These are phyloP conservation scores for Nannospalax galili DNA, from an alignment of 2,113 vertebrate genomes.

Conservation along the genomic window DNA sequence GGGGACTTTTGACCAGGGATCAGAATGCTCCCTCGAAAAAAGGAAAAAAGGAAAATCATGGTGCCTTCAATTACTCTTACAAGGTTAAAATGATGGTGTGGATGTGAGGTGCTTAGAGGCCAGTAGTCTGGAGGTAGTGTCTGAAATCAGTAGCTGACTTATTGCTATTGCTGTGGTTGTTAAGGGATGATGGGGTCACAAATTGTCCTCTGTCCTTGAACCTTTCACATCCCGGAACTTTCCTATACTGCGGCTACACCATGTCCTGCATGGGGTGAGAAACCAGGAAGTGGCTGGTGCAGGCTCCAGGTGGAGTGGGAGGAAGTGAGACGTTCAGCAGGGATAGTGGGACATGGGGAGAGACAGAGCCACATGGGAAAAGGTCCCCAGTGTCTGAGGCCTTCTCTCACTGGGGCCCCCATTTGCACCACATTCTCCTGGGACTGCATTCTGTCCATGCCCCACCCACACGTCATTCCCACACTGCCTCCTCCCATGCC, in stretches of 20 bases:
- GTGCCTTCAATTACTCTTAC: background rate
- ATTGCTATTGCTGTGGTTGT: background rate
- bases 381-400: background rate
- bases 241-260: background rate
- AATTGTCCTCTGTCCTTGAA: background rate
- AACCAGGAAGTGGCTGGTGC: slow-evolving; percentile 80
- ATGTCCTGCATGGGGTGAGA: slow-evolving; percentile 31
- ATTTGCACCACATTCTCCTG: slow-evolving; percentile 83
- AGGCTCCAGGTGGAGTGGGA: slow-evolving; percentile 28
- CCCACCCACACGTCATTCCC: background rate
- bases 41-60: background rate
- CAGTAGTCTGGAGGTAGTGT: background rate
- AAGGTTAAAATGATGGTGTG: background rate
- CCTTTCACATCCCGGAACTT: background rate
- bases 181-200: background rate
- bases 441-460: slow-evolving; percentile 61
- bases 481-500: fast-evolving
- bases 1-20: background rate
- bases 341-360: background rate
- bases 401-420: background rate
- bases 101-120: background rate
- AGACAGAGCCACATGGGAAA: fast-evolving
- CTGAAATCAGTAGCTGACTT: background rate
- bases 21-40: background rate
- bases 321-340: background rate